Evolutionary conservation across 92 coral and sea anemone species (phyloP), one percentile per base, ranked within the genome.

Genomic region (Plumapathes pennacea): DNA sequence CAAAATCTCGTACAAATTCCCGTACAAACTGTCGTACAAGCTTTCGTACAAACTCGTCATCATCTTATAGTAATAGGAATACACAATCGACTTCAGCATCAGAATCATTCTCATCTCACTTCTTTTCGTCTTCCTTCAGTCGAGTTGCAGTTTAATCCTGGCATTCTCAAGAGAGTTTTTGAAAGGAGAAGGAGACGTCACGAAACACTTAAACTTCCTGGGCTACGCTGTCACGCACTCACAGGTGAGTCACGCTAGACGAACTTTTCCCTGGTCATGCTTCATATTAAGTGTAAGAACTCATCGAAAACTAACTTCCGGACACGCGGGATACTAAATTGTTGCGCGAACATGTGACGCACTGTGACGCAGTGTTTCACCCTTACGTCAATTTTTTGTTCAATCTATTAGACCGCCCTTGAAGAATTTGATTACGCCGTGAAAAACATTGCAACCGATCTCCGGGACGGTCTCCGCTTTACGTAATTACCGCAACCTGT

Each of bases 171-270:
- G 98, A 36, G 98, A 92, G 59, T 92, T 88, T 30, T 71, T 92
- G 38, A 92, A 80, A 72, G 98, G 98, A 10, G 98, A 92, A 50
- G 98, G 98, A 5, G 98, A 92, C 71, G 54, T 92, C 25, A 92
- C 96, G 7, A 92, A 92, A 48, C 98, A 92, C 53, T 79, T 92
- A 10, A 80, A 79, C 67, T 80, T 76, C 37, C 57, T 92, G 38
- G 95, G 95, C 50, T 92, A 75, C 69, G 72, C 65, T 2, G 96
- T 92, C 32, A 71, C 86, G 1, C 98, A 88, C 57, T 67, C 60
- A 48, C 98, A 92, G 98, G 98, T 92, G 62, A 25, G 38, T 34
- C 40, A 34, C 40, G 40, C n/a, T n/a, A n/a, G n/a, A n/a, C n/a
- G n/a, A n/a, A n/a, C n/a, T n/a, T n/a, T n/a, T n/a, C n/a, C n/a